Conservation (phyloP, 2,888 invertebrate species). For the Hedychridium roseum region DNA sequence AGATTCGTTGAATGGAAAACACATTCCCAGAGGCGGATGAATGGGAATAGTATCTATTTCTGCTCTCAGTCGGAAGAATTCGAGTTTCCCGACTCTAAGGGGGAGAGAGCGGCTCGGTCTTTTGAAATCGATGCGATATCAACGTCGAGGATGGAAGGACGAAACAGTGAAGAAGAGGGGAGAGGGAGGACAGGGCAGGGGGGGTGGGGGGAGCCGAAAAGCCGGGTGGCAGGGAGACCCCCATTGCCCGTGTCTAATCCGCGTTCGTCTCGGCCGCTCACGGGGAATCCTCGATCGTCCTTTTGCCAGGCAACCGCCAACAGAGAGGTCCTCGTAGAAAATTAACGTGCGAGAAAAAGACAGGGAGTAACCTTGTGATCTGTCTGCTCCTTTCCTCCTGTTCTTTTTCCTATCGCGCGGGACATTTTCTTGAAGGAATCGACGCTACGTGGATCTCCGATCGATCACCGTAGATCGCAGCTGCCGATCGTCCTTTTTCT, state of each 20-base stretch:
- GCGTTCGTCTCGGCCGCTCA: slow-evolving; percentile 59
- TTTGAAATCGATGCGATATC: not conserved
- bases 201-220: slow-evolving; percentile 37
- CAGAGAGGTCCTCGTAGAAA: no score
- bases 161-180: not conserved
- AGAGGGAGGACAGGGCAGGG: slow-evolving; percentile 3
- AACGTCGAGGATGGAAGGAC: no score
- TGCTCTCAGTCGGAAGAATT: no score
- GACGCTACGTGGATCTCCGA: not conserved
- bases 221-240: slow-evolving; percentile 52
- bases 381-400: not conserved
- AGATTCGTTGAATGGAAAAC: no score
- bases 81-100: not conserved
- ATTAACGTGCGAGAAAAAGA: no score
- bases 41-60: no score
- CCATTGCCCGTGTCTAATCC: slow-evolving; percentile 59
- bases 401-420: slow-evolving; percentile 21
- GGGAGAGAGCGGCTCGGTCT: not conserved
- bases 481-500: slow-evolving; percentile 8
- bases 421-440: no score
- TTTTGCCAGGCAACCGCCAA: slow-evolving; percentile 36
- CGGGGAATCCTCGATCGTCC: slow-evolving; percentile 44
- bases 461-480: slow-evolving; percentile 16
- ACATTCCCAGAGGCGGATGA: no score
- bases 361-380: no score